phyloP scores from a whole-genome alignment of 2,888 invertebrate genomes.

The Lacanobia oleracea region DNA sequence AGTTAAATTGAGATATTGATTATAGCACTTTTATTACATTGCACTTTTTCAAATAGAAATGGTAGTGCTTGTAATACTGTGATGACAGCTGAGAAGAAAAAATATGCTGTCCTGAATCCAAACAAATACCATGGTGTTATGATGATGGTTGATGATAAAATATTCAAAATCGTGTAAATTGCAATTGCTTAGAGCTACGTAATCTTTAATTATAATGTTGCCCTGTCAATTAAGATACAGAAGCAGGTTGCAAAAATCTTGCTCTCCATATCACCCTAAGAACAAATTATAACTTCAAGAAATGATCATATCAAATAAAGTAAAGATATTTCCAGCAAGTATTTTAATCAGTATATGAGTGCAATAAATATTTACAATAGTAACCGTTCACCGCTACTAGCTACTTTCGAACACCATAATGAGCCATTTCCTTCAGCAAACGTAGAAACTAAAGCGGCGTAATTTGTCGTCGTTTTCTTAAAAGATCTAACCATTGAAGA shows the following conservation, averaged over 20 bases:
- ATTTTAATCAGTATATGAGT: constrained; percentile 42
- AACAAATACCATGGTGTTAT: too few species aligned
- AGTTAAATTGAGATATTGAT: neutral
- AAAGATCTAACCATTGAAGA: constrained; percentile 30
- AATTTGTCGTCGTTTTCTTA: constrained; percentile 40
- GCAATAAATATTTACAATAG: constrained; percentile 45
- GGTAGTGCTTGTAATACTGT: too few species aligned
- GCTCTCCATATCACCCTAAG: neutral
- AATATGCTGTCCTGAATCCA: too few species aligned
- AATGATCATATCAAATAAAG: neutral
- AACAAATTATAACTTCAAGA: neutral
- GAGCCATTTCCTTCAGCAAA: constrained; percentile 50
- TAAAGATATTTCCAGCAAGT: neutral
- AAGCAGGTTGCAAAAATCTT: neutral
- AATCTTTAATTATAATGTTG: too few species aligned
- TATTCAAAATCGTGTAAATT: neutral
- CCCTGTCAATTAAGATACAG: neutral
- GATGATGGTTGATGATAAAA: neutral
- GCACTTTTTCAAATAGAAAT: neutral
- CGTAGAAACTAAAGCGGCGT: constrained; percentile 41
- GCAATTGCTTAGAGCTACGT: too few species aligned
- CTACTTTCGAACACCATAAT: constrained; percentile 51
- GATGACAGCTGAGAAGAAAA: neutral
- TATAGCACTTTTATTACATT: neutral
- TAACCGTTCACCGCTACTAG: constrained; percentile 19